phyloP scores from a whole-genome alignment of 2,888 invertebrate genomes.

The Melanophora roralis region DNA sequence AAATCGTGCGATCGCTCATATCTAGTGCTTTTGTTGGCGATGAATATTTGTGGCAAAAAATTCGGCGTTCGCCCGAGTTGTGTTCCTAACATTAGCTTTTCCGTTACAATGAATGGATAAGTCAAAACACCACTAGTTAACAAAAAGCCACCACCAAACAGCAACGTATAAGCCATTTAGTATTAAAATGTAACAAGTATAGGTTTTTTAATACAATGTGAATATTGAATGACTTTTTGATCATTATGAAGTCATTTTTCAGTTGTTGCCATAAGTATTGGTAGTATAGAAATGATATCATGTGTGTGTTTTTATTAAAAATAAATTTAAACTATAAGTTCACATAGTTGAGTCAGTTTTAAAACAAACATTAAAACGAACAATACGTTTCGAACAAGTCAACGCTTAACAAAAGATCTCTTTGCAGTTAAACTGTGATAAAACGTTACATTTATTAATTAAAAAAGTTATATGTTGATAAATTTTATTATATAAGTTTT shows the following conservation, averaged over 20 bases:
- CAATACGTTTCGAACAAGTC: constrained; percentile 24
- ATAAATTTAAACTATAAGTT: constrained; percentile 42
- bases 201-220: constrained; percentile 25
- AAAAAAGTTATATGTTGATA: constrained; percentile 44
- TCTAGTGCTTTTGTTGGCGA: too few relatives aligned
- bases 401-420: constrained; percentile 15
- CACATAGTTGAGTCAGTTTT: constrained; percentile 70
- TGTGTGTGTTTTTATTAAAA: constrained; percentile 16
- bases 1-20: too few relatives aligned
- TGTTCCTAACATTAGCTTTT: too few relatives aligned
- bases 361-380: constrained; percentile 67
- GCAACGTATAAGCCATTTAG: constrained; percentile 18
- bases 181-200: constrained; percentile 11
- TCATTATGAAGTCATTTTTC: constrained; percentile 21
- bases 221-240: constrained; percentile 41
- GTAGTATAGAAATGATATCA: background rate
- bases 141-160: constrained; percentile 14
- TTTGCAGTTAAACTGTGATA: constrained; percentile 35
- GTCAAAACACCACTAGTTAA: constrained; percentile 16
- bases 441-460: constrained; percentile 42
- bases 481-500: background rate
- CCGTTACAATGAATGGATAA: constrained; percentile 16
- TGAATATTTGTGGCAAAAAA: too few relatives aligned
- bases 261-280: constrained; percentile 7
- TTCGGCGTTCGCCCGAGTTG: too few relatives aligned